Percentiles rank a stretch among this genome's conserved stretches.
These are phyloP conservation scores for Mycetomoellerius zeteki DNA, from an alignment of 1,140 invertebrate genomes.

Conservation along the genomic window DNA sequence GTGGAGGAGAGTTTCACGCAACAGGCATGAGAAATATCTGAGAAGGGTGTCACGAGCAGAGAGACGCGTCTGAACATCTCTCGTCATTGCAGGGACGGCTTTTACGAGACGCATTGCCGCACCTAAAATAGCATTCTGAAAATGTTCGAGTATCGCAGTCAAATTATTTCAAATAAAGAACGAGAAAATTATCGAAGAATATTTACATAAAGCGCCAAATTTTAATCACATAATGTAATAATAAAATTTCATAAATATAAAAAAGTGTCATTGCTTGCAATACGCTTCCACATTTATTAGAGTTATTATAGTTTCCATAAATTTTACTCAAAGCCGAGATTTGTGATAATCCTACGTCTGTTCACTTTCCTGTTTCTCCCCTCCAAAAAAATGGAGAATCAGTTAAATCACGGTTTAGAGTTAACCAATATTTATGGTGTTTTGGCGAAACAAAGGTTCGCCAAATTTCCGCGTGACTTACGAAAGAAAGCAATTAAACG, in stretches of 20 bases:
- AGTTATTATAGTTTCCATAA: neutral
- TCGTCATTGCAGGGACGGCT: neutral
- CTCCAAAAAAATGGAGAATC: neutral
- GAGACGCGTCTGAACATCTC: conserved; percentile 45
- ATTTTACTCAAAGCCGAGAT: neutral
- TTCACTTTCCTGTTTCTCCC: neutral
- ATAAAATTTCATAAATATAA: neutral
- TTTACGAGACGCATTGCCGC: conserved; percentile 48
- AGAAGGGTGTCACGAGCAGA: conserved; percentile 65
- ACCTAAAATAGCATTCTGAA: conserved; percentile 47
- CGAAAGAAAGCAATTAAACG: conserved; percentile 47
- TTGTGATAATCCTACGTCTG: neutral
- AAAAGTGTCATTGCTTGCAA: neutral
- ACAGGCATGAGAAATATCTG: conserved; percentile 48
- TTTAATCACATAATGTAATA: neutral
- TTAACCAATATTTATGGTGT: conserved; percentile 45
- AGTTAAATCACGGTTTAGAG: neutral
- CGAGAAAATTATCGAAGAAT: neutral
- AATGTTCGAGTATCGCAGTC: neutral
- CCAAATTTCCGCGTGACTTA: conserved; percentile 48
- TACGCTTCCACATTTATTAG: neutral
- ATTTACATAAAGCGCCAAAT: neutral
- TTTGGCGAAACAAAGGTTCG: conserved; percentile 22
- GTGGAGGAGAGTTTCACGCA: conserved; percentile 35
- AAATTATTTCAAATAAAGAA: neutral